Evolutionary conservation across 2,113 vertebrate species (phyloP), one percentile per base, ranked within the genome.

Genomic region (Leptosomus discolor): DNA sequence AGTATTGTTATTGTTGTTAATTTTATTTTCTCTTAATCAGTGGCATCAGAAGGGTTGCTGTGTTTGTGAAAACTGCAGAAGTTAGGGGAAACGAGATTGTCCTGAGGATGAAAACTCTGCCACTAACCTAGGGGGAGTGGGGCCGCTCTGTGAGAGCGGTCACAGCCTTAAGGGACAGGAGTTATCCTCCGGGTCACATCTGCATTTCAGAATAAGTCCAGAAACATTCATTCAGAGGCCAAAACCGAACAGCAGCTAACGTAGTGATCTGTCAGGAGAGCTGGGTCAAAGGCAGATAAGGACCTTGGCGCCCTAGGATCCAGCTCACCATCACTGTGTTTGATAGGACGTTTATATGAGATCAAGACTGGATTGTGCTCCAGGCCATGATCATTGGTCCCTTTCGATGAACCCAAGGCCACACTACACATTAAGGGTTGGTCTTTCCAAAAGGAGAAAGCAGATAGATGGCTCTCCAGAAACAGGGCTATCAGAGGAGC

Each of bases 1-100:
- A 61, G 60, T 85, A 58, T 88, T 90, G 56, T 95, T 90, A 15
- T 29, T 91, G 45, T 86, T 85, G 86, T 95, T 96, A 84, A 94
- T 95, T 96, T 94, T 96, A 86, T 94, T 96, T n/a, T 94, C 78
- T 81, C 39, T 87, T 90, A 56, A 60, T 88, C 83, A 60, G 86
- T 97, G 77, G 84, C 92, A 90, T 94, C 88, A 36, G 90, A 88
- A 91, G 70, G 73, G 64, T 94, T 94, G 80, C 65, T 94, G 29
- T 74, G 61, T 85, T 89, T 96, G 51, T 94, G 92, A 88, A 69
- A 95, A 81, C 63, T 91, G 77, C 53, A 74, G 82, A 54, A 90
- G 76, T 74, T 93, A 88, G 61, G 77, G 76, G 69, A 86, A 85
- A 57, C 0, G 0, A 78, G 73, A 58, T 77, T 93, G 78, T 46